These are phyloP conservation scores for Ellobium chinense DNA, from an alignment of 2,888 invertebrate genomes.

Conservation along the genomic window DNA sequence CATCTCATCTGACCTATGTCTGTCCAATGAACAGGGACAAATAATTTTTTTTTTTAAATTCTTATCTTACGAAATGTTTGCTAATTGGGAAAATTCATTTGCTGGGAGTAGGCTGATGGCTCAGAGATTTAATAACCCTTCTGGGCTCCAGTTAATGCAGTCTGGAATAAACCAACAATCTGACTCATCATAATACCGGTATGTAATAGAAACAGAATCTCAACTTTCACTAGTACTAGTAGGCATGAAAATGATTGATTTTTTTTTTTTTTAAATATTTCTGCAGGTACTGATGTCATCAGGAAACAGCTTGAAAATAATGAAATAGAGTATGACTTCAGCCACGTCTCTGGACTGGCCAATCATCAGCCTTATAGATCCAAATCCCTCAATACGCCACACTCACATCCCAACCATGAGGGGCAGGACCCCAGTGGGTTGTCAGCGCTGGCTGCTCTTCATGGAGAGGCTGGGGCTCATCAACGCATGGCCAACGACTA, in stretches of 20 bases:
- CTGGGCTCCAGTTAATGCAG: too few species aligned
- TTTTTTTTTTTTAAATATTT: background rate
- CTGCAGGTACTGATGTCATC: slow-evolving; percentile 73
- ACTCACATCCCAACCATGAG: slow-evolving; percentile 52
- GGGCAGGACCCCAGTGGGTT: slow-evolving; percentile 47
- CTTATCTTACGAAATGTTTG: too few species aligned
- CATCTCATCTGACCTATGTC: too few species aligned
- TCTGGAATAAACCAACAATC: too few species aligned
- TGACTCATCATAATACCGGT: too few species aligned
- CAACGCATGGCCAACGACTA: slow-evolving; percentile 49
- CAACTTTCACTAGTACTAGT: background rate
- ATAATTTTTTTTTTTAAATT: too few species aligned
- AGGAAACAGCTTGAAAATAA: slow-evolving; percentile 72
- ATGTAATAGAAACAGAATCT: background rate
- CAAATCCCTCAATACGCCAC: slow-evolving; percentile 62
- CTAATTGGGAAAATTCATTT: too few species aligned
- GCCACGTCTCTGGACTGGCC: slow-evolving; percentile 58
- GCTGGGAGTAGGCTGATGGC: too few species aligned
- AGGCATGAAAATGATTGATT: too few species aligned
- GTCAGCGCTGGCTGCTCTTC: slow-evolving; percentile 46
- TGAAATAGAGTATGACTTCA: slow-evolving; percentile 68
- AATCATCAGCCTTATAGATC: slow-evolving; percentile 73
- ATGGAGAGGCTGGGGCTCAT: slow-evolving; percentile 50
- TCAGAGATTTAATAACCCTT: too few species aligned
- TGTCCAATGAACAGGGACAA: too few species aligned